Percentiles rank a stretch among this genome's conserved stretches.
These are phyloP conservation scores for Siniperca undulata DNA, from an alignment of 2,797 vertebrate genomes.

Conservation along the genomic window DNA sequence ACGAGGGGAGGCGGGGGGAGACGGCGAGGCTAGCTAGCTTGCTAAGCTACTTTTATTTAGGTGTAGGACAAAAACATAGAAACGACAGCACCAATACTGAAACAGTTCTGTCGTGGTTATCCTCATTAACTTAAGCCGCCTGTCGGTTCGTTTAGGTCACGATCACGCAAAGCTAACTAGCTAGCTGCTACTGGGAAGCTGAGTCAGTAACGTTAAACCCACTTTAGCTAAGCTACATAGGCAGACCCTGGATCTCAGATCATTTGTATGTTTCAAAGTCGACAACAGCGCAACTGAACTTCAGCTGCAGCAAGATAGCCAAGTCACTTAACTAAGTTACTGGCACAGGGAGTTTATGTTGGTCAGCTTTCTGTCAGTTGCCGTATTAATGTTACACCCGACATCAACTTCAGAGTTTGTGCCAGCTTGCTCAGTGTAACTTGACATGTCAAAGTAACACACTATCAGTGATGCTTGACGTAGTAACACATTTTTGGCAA, in stretches of 20 bases:
- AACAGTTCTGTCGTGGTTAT: not conserved
- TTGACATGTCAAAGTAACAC: constrained; percentile 60
- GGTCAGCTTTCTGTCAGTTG: not conserved
- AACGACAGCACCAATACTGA: constrained; percentile 13
- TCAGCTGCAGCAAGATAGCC: not conserved
- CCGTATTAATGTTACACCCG: not conserved
- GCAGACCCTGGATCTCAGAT: constrained; percentile 15
- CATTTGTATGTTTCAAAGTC: constrained; percentile 1
- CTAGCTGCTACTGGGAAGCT: constrained; percentile 62
- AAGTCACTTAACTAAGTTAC: not conserved
- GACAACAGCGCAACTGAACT: not conserved
- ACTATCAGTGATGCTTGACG: not conserved
- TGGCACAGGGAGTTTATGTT: not conserved
- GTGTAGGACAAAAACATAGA: constrained; percentile 24
- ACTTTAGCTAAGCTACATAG: constrained; percentile 65
- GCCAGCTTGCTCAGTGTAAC: constrained; percentile 55
- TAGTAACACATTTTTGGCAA: not conserved
- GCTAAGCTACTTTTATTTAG: constrained; percentile 68
- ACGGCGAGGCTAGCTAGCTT: constrained; percentile 76
- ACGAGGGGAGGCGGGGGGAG: constrained; percentile 80
- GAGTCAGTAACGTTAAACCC: constrained; percentile 69
- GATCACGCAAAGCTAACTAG: constrained; percentile 55
- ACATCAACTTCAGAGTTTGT: constrained; percentile 35
- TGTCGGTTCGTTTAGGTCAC: constrained; percentile 16
- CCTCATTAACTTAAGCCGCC: constrained; percentile 32